phyloP scores from a whole-genome alignment of 2,113 vertebrate genomes.

The Peromyscus californicus region DNA sequence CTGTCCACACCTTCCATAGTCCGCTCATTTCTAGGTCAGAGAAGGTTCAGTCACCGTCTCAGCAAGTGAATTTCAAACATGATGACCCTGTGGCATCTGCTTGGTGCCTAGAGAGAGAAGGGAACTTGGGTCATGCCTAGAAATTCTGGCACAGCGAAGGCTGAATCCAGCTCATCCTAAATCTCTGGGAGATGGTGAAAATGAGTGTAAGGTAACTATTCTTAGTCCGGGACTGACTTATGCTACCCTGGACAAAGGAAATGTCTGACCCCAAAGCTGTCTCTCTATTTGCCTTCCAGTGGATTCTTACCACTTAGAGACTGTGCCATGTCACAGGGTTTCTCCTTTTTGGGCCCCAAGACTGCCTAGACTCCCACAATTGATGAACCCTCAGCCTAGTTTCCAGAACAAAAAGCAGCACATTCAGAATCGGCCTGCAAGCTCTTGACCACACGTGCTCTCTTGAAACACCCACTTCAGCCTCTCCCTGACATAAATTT shows the following conservation, averaged over 20 bases:
- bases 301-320: background rate
- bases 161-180: background rate
- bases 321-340: background rate
- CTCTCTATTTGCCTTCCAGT: background rate
- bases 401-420: background rate
- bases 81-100: background rate
- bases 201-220: background rate
- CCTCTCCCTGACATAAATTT: background rate
- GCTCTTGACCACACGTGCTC: background rate
- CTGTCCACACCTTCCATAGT: background rate
- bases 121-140: background rate
- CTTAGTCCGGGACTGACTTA: background rate
- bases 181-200: background rate
- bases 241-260: no score
- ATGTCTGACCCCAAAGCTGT: background rate
- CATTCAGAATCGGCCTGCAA: background rate
- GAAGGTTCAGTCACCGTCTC: background rate
- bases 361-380: rapidly evolving
- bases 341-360: background rate
- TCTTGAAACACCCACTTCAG: background rate
- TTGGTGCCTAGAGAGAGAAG: background rate
- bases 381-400: background rate
- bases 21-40: background rate
- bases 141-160: background rate
- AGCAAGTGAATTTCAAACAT: background rate